Evolutionary conservation across 2,888 invertebrate genomes (phyloP), one percentile per base, ranked within the genome.

Genomic region (Homarus gammarus): DNA sequence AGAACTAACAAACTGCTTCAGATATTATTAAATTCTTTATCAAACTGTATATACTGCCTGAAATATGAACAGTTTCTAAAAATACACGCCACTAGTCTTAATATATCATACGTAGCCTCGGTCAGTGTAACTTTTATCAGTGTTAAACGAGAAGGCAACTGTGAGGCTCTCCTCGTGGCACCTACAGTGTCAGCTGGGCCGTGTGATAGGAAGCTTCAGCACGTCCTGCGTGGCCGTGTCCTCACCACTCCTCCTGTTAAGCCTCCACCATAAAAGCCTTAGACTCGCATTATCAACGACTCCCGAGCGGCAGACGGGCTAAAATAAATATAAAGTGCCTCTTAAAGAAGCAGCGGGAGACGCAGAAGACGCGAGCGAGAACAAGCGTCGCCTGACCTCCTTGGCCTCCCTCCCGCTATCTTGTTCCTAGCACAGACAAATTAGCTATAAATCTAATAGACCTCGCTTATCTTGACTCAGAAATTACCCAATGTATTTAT

Each of bases 401-500:
- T 0, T 49, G 44, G 44, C 12, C 75, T 27, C 49, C 51, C 77
- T 77, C 51, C 77, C 27, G 22, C 44, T 75, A 75, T 75, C 51
- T 77, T 18, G 51, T 77, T 51, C 33, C 51, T 51, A 51, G 49
- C 49, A 51, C 33, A 51, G 77, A 77, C 77, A 77, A 77, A 77
- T 77, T 77, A 77, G 51, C 77, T 31, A 77, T 77, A 77, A 77
- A 77, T 77, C 75, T 75, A n/a, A 12, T 40, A 5, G 27, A 27
- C 3, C 75, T 75, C 1, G 22, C 75, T 75, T 75, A 75, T 75
- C 75, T 75, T 10, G 31, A 49, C 51, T 27, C 18, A 12, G 77
- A 51, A 51, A 77, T 49, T 77, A 51, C 40, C 15, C 18, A 36
- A 77, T 51, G 51, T 22, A 49, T 77, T 77, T 77, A 77, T 49